A percentile compares a stretch with the other conserved stretches of the same genome.
Evolutionary conservation across 2,888 invertebrate genomes (phyloP).

Genomic region (Ephialtes manifestator): DNA sequence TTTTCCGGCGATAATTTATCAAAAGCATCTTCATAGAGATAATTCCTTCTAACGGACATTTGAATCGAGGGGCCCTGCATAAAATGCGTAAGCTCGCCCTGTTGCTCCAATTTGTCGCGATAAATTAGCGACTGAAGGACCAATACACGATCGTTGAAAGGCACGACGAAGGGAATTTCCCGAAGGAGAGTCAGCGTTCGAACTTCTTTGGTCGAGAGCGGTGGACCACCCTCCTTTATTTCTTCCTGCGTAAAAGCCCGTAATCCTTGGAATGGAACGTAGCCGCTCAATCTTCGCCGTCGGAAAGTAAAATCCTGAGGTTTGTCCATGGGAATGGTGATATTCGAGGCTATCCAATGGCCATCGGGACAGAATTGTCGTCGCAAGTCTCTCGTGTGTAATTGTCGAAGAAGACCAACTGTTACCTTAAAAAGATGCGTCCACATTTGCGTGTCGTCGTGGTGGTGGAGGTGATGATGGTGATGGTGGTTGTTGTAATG

Average conservation of each 20-base stretch:
- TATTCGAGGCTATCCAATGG: conserved; percentile 89
- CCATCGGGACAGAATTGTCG: conserved; percentile 91
- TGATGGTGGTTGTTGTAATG: no score
- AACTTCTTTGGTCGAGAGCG: conserved; percentile 94
- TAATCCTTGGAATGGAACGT: conserved; percentile 87
- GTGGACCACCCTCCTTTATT: conserved; percentile 92
- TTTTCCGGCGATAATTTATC: conserved; percentile 96
- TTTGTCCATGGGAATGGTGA: conserved; percentile 87
- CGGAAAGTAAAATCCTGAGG: conserved; percentile 87
- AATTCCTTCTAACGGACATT: conserved; percentile 93
- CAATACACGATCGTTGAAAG: conserved; percentile 95
- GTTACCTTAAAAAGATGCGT: conserved; percentile 93
- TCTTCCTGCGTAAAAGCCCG: conserved; percentile 88
- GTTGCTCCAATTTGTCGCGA: conserved; percentile 90
- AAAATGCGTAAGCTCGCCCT: conserved; percentile 92
- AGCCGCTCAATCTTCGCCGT: conserved; percentile 84
- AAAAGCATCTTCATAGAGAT: conserved; percentile 99
- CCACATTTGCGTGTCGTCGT: conserved; percentile 90
- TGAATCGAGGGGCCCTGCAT: conserved; percentile 92
- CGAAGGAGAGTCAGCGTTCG: conserved; percentile 95
- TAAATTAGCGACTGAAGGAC: conserved; percentile 92
- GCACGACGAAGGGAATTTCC: conserved; percentile 97
- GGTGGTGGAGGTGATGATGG: conserved; percentile 47
- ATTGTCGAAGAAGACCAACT: conserved; percentile 92
- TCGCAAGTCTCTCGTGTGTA: conserved; percentile 95